Evolutionary conservation across 30 jellyfish, hydroid and myxozoan genomes (phyloP), one percentile per base, ranked within the genome.

Genomic region (Cassiopea andromeda): DNA sequence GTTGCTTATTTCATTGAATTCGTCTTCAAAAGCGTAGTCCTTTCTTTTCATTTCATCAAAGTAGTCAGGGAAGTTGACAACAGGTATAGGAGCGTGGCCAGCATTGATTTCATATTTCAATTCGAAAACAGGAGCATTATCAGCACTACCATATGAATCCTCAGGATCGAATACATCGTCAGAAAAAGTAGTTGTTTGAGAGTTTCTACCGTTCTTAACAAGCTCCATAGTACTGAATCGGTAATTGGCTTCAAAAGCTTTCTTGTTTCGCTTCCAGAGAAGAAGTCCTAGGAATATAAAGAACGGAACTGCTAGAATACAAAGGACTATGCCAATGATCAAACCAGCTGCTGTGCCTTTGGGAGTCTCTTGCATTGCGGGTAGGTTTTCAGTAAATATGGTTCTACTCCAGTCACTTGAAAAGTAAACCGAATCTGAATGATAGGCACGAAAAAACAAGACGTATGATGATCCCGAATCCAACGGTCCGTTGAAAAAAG

Each of bases 341-440:
- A 89, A 19, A 3, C 92, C 97, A 4, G 64, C 87, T 10, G 78
- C 17, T 1, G 87, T 9, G 8, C 77, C 89, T 43, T 9, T 45
- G 17, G 84, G 84, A 0, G 77, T 57, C 16, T 58, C 60, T 9
- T 73, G 67, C 27, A 5, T 48, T 2, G 82, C n/a, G 50, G 86
- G 76, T 15, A 54, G 7, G 15, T 64, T 44, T 48, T 64, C 44
- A 7, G 97, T 89, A 16, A 49, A 1, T 1, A 81, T 59, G 7
- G 97, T 89, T 14, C n/a, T 78, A 49, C 92, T 82, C 97, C 97
- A 89, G 38, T 45, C 70, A 46, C 91, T 89, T 4, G 97, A 89
- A 78, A 80, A 89, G 50, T 80, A 80, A 18, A 81, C 84, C 2
- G 12, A 44, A 18, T 75, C 92, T 60, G 78, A 80, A 70, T 89